A percentile compares a stretch with the other conserved stretches of the same genome.
Evolutionary conservation across 2,888 invertebrate species (phyloP).

Genomic region (Periphyllus acericola): DNA sequence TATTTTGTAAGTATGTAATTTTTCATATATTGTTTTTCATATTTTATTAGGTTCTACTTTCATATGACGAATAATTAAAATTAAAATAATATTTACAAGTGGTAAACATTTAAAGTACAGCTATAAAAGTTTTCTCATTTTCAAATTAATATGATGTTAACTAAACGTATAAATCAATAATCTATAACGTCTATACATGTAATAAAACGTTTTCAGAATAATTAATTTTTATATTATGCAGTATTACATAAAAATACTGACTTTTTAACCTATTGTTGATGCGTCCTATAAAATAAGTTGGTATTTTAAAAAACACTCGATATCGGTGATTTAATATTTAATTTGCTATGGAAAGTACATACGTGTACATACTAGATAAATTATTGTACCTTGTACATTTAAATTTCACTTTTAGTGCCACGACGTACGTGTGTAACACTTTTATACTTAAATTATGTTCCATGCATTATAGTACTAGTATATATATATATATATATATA

Average conservation of each 20-base stretch:
- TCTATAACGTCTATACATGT: no score
- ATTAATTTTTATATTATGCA: no score
- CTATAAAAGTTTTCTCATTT: background rate
- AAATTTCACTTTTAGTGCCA: background rate
- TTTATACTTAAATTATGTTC: slow-evolving; percentile 19
- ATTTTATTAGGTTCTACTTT: no score
- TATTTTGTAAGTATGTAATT: no score
- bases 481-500: no score
- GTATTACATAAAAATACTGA: background rate
- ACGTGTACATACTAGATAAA: background rate
- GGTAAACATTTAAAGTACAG: no score
- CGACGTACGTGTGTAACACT: background rate
- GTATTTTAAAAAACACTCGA: background rate
- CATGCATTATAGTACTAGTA: background rate
- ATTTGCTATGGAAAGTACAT: slow-evolving; percentile 18
- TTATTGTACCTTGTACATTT: background rate
- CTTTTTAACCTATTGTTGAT: background rate
- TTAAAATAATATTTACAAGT: no score
- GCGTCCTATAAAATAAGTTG: background rate
- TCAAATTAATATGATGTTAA: background rate
- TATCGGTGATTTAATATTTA: background rate
- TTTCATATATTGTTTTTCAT: no score
- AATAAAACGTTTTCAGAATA: no score
- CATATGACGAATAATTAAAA: no score
- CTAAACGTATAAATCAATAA: no score